Base-by-base conservation (phyloP, 2,888 invertebrate genomes). In the Mechanitis mazaeus region DNA sequence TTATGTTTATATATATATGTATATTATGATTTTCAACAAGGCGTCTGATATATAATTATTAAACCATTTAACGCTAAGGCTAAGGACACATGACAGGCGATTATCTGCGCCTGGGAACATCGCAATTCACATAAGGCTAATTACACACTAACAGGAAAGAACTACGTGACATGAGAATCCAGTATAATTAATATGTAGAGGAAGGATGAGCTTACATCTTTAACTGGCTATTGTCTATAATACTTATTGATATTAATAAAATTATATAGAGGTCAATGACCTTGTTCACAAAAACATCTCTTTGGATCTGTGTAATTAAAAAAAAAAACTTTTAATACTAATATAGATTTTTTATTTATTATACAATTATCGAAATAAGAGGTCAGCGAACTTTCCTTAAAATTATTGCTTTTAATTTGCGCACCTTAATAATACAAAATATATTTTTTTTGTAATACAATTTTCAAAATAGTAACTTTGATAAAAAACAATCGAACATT, bases 61-160 rank as follows among this genome's bases (percentile, higher is more conserved):
- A 3, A 2, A 31, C 3, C 31, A 31, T 31, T 50, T 31, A 50
- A 50, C 28, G 28, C 31, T 31, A 50, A 50, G 9, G 28, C 31
- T 50, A 50, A 56, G 57, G 38, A 57, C 69, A 64, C 65, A 58
- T 63, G 64, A 50, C 11, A 11, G 54, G 38, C 62, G 64, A 64
- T 61, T 64, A 67, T 64, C 57, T 61, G 64, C 68, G 61, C 58
- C 68, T 71, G 72, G 66, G 71, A 71, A 72, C 63, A 65, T 66
- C 63, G 63, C 50, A 45, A 60, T 67, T 69, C 69, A 67, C 69
- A 68, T 64, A 63, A 65, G 56, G 47, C 54, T 63, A 68, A 65
- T 68, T 65, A 61, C 59, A 53, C 42, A 53, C 59, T 46, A 33
- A 58, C 63, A 64, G 63, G 55, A 58, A 64, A 64, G 60, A 55